Evolutionary conservation across 37 sponge, comb jelly and placozoan genomes (phyloP), one percentile per base, ranked within the genome.

Genomic region (Crambe crambe): DNA sequence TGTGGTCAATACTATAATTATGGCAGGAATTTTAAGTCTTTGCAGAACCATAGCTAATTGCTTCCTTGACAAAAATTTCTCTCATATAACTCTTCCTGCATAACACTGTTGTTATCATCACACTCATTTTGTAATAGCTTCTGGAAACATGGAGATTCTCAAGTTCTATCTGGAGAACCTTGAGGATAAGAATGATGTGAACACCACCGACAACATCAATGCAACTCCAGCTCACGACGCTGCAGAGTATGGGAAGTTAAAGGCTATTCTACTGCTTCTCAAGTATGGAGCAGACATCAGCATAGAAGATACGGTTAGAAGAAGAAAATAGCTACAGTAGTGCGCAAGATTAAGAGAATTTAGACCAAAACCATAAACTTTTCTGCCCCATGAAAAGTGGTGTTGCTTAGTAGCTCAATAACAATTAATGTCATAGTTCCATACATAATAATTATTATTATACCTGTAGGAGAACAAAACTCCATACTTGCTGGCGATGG

Each of bases 151-250:
- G 0, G 89, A 89, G 29, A 80, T 94, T 26, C 70, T 94, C 10
- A 74, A 58, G 31, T 94, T 44, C 68, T 71, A 87, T 4, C 77
- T 94, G 37, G 70, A 86, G 23, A 83, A 77, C 27, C 74, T 84
- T 18, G 81, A 73, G 27, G 61, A 86, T 43, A 36, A 70, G 6
- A 54, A 66, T 3, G 75, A 86, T 37, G 76, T 90, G 2, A 80
- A 90, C 42, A 58, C 61, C 2, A 37, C 37, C 51, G 95, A 94
- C 59, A 32, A 79, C 41, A 80, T 68, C 43, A 57, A 80, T 59
- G 76, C 80, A 4, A 94, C 95, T 37, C 95, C 95, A 31, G 81
- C 88, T 2, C 91, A 94, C 36, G 95, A 94, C 75, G 95, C 95
- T 32, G 88, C 87, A 15, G 95, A 94, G 72, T 84, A 75, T 66